A percentile compares a stretch with the other conserved stretches of the same genome.
Conservation (phyloP, 2,113 vertebrate genomes). For the Dicrurus megarhynchus region DNA sequence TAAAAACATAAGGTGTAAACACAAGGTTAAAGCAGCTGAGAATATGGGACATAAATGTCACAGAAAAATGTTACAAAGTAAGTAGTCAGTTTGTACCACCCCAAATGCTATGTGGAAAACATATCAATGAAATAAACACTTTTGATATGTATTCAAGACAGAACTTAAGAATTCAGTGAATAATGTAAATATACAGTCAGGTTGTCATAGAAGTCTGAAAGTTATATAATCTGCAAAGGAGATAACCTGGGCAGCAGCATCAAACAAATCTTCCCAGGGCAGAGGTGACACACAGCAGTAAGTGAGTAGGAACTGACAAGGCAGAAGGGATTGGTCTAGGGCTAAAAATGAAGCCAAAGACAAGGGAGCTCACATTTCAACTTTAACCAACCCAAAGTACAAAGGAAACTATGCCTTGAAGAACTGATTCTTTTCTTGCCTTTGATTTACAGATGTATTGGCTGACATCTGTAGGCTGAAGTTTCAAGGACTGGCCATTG, state of each 20-base stretch:
- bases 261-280: not conserved
- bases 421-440: not conserved
- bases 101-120: not conserved
- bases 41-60: not conserved
- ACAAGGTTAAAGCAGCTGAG: not conserved
- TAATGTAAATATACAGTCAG: not conserved
- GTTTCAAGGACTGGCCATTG: not conserved
- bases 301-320: not conserved
- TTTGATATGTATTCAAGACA: not conserved
- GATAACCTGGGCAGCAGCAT: not conserved
- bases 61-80: not conserved
- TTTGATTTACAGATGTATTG: not conserved
- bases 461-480: not conserved
- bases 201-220: not conserved
- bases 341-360: not conserved
- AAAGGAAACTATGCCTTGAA: not conserved
- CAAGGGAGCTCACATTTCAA: not conserved
- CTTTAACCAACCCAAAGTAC: not conserved
- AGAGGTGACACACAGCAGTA: not conserved
- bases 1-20: not conserved
- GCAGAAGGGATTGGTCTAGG: not conserved
- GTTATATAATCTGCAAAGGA: not conserved
- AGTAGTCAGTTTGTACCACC: not conserved
- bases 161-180: not conserved
- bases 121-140: not conserved